These are phyloP conservation scores for Cataglyphis livida DNA, from an alignment of 2,888 invertebrate genomes.

Conservation along the genomic window DNA sequence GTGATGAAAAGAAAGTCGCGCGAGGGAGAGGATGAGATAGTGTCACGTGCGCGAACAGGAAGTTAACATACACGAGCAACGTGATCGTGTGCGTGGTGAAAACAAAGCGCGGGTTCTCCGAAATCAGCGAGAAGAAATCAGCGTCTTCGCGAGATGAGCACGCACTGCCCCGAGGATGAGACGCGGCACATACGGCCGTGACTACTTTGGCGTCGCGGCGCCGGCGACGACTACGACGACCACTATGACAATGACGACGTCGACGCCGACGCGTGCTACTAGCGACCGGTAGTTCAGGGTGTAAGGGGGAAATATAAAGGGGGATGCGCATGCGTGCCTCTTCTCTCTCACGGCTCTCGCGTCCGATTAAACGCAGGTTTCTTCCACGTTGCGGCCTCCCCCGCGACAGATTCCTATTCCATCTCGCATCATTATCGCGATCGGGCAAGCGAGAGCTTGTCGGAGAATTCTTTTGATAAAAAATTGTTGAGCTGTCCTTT, in stretches of 20 bases:
- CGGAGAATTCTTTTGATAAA: not conserved
- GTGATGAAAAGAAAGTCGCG: not conserved
- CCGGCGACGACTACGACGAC: conserved; percentile 40
- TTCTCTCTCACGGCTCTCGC: conserved; percentile 20
- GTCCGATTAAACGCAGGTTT: conserved; percentile 60
- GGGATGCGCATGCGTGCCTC: conserved; percentile 61
- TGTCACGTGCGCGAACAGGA: conserved; percentile 11
- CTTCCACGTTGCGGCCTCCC: conserved; percentile 23
- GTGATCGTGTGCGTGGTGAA: not conserved
- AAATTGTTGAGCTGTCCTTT: not conserved
- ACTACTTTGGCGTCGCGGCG: conserved; percentile 72
- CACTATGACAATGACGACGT: conserved; percentile 66
- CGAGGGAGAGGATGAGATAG: not conserved
- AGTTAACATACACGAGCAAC: not conserved
- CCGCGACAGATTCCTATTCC: conserved; percentile 12
- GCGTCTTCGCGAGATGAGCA: conserved; percentile 66
- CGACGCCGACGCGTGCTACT: conserved; percentile 72
- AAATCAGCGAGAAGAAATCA: not conserved
- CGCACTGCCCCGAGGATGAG: conserved; percentile 64
- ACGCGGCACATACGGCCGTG: conserved; percentile 61
- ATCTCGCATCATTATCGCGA: conserved; percentile 11
- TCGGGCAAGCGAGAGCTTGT: not conserved
- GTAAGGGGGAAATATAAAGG: conserved; percentile 53
- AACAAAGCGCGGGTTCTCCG: not conserved
- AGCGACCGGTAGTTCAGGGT: conserved; percentile 65